Conservation (phyloP, 2,797 vertebrate genomes). For the Gouania willdenowi region DNA sequence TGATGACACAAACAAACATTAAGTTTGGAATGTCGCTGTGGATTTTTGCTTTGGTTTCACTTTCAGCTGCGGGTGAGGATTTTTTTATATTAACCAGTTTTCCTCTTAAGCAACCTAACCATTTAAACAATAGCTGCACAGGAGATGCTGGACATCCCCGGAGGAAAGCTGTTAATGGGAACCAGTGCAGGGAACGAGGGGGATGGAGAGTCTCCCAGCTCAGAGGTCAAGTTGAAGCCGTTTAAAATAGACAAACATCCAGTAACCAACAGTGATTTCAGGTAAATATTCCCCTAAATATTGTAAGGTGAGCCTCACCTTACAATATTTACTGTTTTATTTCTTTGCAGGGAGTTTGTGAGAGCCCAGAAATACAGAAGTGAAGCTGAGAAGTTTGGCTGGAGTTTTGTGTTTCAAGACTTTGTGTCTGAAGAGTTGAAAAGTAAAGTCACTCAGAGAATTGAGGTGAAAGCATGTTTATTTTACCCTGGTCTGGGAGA, state of each 20-base stretch:
- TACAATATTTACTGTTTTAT: no score
- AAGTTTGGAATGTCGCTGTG: background rate
- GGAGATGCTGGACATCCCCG: slow-evolving; percentile 75
- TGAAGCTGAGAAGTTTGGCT: slow-evolving; percentile 89
- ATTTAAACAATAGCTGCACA: slow-evolving; percentile 21
- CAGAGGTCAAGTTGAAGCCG: slow-evolving; percentile 66
- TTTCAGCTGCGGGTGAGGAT: slow-evolving; percentile 44
- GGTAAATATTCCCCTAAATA: slow-evolving; percentile 73
- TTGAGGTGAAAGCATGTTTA: no score
- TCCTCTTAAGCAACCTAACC: no score
- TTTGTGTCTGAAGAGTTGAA: slow-evolving; percentile 87
- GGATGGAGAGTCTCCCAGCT: slow-evolving; percentile 73
- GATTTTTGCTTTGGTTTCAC: slow-evolving; percentile 13
- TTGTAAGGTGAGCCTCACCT: no score
- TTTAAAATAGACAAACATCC: slow-evolving; percentile 85
- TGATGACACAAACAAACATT: no score
- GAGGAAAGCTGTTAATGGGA: slow-evolving; percentile 81
- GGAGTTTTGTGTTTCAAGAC: slow-evolving; percentile 98
- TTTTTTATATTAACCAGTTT: no score
- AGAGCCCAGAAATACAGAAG: slow-evolving; percentile 86
- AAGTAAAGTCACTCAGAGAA: slow-evolving; percentile 83
- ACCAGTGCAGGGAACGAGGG: slow-evolving; percentile 68
- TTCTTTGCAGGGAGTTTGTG: slow-evolving; percentile 84
- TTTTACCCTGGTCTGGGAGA: no score
- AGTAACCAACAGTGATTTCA: slow-evolving; percentile 88